A percentile compares a stretch with the other conserved stretches of the same genome.
Conservation (phyloP, 2,888 invertebrate species). For the Drosophila hawaiiensis region DNA sequence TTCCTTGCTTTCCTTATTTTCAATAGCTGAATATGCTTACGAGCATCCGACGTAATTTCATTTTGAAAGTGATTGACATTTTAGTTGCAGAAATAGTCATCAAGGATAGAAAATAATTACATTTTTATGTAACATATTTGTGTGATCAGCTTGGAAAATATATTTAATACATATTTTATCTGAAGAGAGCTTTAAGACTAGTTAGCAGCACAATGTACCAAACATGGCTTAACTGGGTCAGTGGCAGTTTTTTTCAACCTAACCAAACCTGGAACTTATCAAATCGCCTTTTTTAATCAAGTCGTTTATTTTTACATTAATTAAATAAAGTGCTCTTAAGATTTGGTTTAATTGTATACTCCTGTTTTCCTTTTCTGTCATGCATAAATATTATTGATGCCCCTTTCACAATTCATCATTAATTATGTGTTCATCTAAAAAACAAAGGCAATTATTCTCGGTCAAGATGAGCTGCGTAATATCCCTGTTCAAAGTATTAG, state of each 20-base stretch:
- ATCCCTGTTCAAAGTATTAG: conserved; percentile 26
- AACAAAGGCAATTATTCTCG: conserved; percentile 27
- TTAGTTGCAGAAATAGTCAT: background rate
- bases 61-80: conserved; percentile 3
- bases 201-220: background rate
- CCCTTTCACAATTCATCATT: conserved; percentile 4
- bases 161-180: background rate
- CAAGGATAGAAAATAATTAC: background rate
- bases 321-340: background rate
- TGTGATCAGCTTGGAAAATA: background rate
- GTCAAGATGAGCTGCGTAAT: conserved; percentile 15
- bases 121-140: background rate
- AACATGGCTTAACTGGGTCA: background rate
- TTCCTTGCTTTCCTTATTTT: background rate
- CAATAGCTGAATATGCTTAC: background rate
- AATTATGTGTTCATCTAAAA: conserved; percentile 49
- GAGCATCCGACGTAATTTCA: background rate
- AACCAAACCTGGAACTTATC: background rate
- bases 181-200: background rate
- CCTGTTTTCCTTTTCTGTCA: background rate
- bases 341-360: background rate
- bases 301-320: background rate
- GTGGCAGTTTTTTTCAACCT: background rate
- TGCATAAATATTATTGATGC: conserved; percentile 11
- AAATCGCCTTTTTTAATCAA: background rate